Evolutionary conservation across 2,888 invertebrate genomes (phyloP), one percentile per base, ranked within the genome.

Genomic region (Strigamia transsilvanica): DNA sequence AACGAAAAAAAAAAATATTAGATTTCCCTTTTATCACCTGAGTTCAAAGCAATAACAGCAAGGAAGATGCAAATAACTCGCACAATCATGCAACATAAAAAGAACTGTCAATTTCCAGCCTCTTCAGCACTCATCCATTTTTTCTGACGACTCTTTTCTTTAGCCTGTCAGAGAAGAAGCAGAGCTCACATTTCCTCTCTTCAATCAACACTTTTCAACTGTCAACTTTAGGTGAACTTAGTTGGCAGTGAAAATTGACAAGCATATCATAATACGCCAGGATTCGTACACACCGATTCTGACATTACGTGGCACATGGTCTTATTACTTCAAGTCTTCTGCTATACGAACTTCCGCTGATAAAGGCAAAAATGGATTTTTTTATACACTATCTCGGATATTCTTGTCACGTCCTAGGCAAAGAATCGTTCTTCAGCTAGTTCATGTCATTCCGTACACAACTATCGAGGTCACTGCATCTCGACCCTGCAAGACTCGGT

Each of bases 311-410:
- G 56, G 56, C 56, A 56, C 56, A 56, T 56, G 56, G 56, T 56
- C 56, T 56, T 56, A 56, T 56, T 56, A 56, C 56, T 73, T 73
- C 27, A 27, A 73, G 73, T 27, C 73, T 73, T 27, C 23, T 73
- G 27, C 73, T 73, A 73, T 73, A 73, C 23, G 73, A 73, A 73
- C 73, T 73, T 73, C 73, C 23, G 73, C 73, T 73, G 73, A 73
- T 73, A 73, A 73, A 73, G 32, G 73, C 32, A 73, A 32, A 73
- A 73, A 27, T 73, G 73, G 73, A n/a, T 32, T 32, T 73, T 66
- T 73, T 51, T 73, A 73, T 32, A 73, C 13, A 15, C 18, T 56
- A 56, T 56, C 56, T 56, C 56, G 56, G 56, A 56, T 56, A 56
- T 56, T 56, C 73, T 73, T 32, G 73, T 73, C 73, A 73, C 73